Conservation (phyloP, 2,888 invertebrate species). For the Agrochola litura region DNA sequence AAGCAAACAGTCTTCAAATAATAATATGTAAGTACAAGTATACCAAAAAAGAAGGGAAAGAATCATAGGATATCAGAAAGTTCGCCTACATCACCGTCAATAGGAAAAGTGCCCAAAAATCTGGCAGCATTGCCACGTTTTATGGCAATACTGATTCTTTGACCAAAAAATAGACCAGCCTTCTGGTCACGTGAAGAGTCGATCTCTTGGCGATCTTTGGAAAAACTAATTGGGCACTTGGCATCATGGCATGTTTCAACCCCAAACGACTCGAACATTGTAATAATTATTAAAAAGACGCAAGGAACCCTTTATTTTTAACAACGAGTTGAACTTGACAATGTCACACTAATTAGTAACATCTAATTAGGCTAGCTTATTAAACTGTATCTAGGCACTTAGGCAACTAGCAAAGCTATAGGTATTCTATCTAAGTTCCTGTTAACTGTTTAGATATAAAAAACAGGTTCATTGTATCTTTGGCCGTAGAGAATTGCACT, state of each 20-base stretch:
- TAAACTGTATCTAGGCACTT: neutral
- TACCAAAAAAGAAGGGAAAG: no score
- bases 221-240: neutral
- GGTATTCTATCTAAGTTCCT: slow-evolving; percentile 19
- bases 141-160: no score
- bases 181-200: no score
- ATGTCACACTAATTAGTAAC: slow-evolving; percentile 35
- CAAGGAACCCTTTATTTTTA: neutral
- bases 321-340: neutral
- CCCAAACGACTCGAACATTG: neutral
- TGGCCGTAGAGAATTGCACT: slow-evolving; percentile 48
- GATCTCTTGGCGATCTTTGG: no score
- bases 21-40: no score
- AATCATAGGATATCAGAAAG: no score
- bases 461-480: slow-evolving; percentile 37
- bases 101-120: no score
- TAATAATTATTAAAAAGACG: neutral
- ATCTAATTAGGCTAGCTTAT: slow-evolving; percentile 21
- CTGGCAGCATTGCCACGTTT: no score
- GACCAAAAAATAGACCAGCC: no score
- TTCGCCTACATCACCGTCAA: no score
- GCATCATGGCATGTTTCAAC: no score
- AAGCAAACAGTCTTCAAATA: no score
- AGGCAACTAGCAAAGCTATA: neutral
- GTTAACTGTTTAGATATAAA: slow-evolving; percentile 35